Base-by-base conservation (phyloP, 1,140 invertebrate species). In the Bicyclus anynana region DNA sequence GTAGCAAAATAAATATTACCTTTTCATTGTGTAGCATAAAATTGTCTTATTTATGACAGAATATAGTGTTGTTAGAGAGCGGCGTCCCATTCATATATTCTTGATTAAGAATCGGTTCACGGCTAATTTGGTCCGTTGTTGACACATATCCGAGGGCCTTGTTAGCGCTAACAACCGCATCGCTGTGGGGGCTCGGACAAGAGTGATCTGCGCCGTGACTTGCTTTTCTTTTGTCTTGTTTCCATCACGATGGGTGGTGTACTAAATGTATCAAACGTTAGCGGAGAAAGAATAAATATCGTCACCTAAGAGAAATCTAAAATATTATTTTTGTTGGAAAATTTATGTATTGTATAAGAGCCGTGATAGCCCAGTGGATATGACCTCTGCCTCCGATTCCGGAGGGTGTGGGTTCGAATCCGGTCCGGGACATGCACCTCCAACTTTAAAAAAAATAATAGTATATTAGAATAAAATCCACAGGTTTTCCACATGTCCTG, bases 151-250 rank as follows among this genome's bases (percentile, higher is more conserved):
- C n/a, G 40, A 44, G 40, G 18, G 40, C 12, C 60, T 60, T 63
- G 64, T 67, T 63, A 67, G 62, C 59, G 49, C 59, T 67, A 61
- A 67, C 61, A 61, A 67, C 51, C 51, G 54, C 40, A 55, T 60
- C 54, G 51, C 35, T 44, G 23, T 18, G 27, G 29, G 53, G 48
- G 51, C 46, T 40, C 50, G 44, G 55, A 48, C 60, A 53, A 49
- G 54, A 37, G 40, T 44, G 40, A 44, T 58, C 42, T 50, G 56
- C 33, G 47, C 29, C 23, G 38, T 54, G 37, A 64, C 51, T 64
- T 42, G 35, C 56, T 51, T 62, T 54, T 35, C 48, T 18, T 58
- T 59, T 59, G 37, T 58, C 27, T 10, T 51, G 56, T 53, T 59
- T 53, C 53, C 38, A 42, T 52, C 16, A 48, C 53, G 23, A 37